Evolutionary conservation across 2,113 vertebrate species (phyloP).

Genomic region (Misgurnus anguillicaudatus): DNA sequence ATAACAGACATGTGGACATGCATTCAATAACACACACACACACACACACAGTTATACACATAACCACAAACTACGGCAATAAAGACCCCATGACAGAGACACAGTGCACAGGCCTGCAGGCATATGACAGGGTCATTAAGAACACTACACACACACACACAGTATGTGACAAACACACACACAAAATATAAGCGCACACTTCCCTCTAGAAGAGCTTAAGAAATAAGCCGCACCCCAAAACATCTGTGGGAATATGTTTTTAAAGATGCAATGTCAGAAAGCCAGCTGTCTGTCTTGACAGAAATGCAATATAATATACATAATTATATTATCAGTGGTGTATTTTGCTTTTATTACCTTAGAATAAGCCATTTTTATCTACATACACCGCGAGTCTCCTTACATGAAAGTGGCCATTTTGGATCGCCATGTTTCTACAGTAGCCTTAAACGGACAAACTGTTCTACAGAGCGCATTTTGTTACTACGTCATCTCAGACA

Average conservation of each 20-base stretch:
- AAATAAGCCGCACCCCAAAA: conserved; percentile 10
- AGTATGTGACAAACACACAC: background rate
- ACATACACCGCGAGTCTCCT: no score
- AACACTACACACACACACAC: background rate
- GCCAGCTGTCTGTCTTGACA: no score
- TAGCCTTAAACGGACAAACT: no score
- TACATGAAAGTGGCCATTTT: no score
- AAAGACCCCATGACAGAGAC: conserved; percentile 16
- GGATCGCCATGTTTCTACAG: no score
- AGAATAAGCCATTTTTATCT: no score
- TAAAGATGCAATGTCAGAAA: background rate
- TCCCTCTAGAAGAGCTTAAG: conserved; percentile 21
- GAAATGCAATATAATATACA: no score
- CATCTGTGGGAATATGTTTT: background rate
- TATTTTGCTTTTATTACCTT: no score
- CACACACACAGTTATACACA: background rate
- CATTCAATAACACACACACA: background rate
- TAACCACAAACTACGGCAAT: background rate
- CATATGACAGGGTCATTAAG: conserved; percentile 35
- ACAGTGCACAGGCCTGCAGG: conserved; percentile 10
- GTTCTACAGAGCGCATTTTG: no score
- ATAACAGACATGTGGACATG: background rate
- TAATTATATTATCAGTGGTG: no score
- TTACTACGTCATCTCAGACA: no score
- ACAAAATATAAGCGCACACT: background rate